These are phyloP conservation scores for Platichthys flesus DNA, from an alignment of 2,113 vertebrate genomes.

Conservation along the genomic window DNA sequence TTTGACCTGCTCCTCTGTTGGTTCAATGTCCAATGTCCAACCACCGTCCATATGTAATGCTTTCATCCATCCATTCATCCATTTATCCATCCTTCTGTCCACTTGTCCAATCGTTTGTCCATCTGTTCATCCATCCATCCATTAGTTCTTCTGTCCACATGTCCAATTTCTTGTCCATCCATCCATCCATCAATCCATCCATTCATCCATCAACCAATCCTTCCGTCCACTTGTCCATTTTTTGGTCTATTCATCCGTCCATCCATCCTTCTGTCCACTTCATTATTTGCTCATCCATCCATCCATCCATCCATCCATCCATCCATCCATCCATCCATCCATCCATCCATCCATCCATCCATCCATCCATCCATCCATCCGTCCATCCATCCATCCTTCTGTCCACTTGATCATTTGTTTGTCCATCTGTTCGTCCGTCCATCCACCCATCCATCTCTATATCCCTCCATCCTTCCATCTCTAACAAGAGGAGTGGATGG, in stretches of 20 bases:
- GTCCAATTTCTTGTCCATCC: neutral
- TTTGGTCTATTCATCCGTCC: neutral
- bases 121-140: neutral
- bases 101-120: neutral
- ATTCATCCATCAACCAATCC: no score
- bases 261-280: neutral
- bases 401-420: neutral
- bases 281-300: neutral
- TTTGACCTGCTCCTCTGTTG: neutral
- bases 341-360: neutral
- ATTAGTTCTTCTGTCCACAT: neutral
- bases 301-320: neutral
- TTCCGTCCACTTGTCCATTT: neutral
- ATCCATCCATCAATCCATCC: no score
- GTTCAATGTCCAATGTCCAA: constrained; percentile 11
- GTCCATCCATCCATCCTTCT: neutral
- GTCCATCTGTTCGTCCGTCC: constrained; percentile 7
- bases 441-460: constrained; percentile 37
- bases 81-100: neutral
- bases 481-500: constrained; percentile 84
- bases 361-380: constrained; percentile 2
- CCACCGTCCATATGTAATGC: neutral
- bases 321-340: neutral
- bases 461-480: constrained; percentile 54
- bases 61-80: neutral